Conservation (phyloP, 2,888 invertebrate species). For the Patella ulyssiponensis region DNA sequence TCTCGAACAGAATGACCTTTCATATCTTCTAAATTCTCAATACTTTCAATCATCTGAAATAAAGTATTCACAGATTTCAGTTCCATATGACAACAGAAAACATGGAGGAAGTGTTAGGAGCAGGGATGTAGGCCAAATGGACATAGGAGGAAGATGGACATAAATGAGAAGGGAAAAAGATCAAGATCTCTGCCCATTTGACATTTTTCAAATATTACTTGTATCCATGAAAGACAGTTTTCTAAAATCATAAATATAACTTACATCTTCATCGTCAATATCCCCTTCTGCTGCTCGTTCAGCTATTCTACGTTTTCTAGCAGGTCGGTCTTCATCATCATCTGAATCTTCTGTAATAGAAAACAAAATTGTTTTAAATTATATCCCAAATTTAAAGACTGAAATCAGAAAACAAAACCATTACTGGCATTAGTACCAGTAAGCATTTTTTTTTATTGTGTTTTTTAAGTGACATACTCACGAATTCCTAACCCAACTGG, state of each 20-base stretch:
- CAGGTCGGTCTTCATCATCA: slow-evolving; percentile 79
- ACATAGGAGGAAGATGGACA: neutral
- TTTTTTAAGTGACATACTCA: no score
- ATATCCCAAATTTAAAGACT: neutral
- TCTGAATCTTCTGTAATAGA: slow-evolving; percentile 81
- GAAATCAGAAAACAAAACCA: no score
- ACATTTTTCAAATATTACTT: no score
- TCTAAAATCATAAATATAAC: neutral
- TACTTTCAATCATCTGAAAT: slow-evolving; percentile 86
- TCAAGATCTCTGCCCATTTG: neutral
- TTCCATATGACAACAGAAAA: no score
- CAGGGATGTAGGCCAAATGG: neutral
- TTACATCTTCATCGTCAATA: slow-evolving; percentile 82
- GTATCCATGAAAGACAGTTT: no score
- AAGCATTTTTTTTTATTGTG: no score
- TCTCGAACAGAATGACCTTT: slow-evolving; percentile 95
- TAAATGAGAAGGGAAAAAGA: neutral
- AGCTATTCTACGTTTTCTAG: slow-evolving; percentile 82
- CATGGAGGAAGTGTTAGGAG: no score
- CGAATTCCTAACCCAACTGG: no score
- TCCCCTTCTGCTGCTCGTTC: slow-evolving; percentile 89
- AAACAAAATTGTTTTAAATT: neutral
- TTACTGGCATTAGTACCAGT: no score
- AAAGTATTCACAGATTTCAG: neutral
- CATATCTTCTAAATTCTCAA: slow-evolving; percentile 98